phyloP scores from a whole-genome alignment of 2,888 invertebrate genomes.

The Gryllus longicercus region DNA sequence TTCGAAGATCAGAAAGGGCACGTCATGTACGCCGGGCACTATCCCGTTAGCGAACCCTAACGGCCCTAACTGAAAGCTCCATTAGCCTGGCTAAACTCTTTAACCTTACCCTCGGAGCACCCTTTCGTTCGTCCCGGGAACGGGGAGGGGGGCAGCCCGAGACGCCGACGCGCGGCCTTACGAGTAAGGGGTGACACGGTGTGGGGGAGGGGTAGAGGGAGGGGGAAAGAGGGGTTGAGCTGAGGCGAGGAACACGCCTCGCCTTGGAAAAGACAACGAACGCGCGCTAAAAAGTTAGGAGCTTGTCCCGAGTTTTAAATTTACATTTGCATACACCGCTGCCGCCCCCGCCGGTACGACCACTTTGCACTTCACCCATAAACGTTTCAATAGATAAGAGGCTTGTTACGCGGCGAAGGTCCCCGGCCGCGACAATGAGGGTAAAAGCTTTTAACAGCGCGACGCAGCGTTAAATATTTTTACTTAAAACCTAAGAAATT shows the following conservation, averaged over 20 bases:
- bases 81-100: conserved; percentile 5
- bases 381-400: conserved; percentile 10
- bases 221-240: no score
- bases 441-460: background rate
- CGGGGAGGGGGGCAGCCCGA: no score
- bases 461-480: background rate
- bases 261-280: background rate
- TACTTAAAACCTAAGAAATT: conserved; percentile 1
- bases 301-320: conserved; percentile 9
- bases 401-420: background rate
- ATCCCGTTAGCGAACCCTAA: background rate
- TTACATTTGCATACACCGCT: background rate
- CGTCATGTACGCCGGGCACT: no score
- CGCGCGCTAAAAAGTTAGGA: background rate
- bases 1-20: no score
- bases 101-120: background rate
- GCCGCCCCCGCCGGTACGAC: background rate
- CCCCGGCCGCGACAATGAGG: background rate
- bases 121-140: no score
- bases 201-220: no score
- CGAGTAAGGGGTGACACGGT: no score
- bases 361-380: conserved; percentile 9
- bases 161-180: no score
- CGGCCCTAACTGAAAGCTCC: background rate
- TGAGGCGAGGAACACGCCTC: background rate